These are phyloP conservation scores for Acronicta leporina DNA, from an alignment of 2,888 invertebrate genomes.

Conservation along the genomic window DNA sequence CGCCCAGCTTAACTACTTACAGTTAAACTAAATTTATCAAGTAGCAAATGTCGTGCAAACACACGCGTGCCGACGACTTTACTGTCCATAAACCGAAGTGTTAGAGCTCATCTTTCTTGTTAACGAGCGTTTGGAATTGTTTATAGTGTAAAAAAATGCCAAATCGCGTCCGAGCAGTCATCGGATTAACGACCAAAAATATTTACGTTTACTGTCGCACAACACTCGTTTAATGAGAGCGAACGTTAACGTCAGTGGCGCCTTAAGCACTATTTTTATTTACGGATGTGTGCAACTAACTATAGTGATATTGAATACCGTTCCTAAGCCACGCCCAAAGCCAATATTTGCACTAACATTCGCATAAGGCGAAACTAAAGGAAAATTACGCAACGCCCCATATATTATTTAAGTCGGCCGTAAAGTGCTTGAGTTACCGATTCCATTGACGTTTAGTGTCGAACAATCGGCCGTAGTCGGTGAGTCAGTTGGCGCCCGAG, in stretches of 20 bases:
- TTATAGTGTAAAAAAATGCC: conserved; percentile 85
- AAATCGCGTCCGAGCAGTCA: conserved; percentile 72
- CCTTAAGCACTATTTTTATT: conserved; percentile 43
- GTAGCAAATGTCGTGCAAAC: conserved; percentile 71
- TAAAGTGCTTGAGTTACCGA: conserved; percentile 87
- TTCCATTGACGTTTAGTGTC: conserved; percentile 84
- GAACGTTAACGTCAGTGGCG: conserved; percentile 56
- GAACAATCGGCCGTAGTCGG: conserved; percentile 81
- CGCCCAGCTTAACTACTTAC: conserved; percentile 55
- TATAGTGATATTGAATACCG: conserved; percentile 49
- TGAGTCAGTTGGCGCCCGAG: conserved; percentile 84
- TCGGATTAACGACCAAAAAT: conserved; percentile 77
- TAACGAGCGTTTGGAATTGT: conserved; percentile 85
- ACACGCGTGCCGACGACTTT: conserved; percentile 83
- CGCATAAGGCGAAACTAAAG: conserved; percentile 72
- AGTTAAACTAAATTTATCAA: conserved; percentile 69
- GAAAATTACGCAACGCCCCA: conserved; percentile 84
- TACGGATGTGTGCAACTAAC: conserved; percentile 38
- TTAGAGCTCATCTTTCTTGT: conserved; percentile 88
- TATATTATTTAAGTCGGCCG: conserved; percentile 83
- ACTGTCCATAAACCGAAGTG: conserved; percentile 85
- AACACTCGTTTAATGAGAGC: conserved; percentile 61
- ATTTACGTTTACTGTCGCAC: conserved; percentile 77
- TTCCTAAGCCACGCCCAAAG: conserved; percentile 53
- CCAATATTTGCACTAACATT: conserved; percentile 73